Base-by-base conservation (phyloP, 2,797 vertebrate species). In the Decapterus maruadsi region DNA sequence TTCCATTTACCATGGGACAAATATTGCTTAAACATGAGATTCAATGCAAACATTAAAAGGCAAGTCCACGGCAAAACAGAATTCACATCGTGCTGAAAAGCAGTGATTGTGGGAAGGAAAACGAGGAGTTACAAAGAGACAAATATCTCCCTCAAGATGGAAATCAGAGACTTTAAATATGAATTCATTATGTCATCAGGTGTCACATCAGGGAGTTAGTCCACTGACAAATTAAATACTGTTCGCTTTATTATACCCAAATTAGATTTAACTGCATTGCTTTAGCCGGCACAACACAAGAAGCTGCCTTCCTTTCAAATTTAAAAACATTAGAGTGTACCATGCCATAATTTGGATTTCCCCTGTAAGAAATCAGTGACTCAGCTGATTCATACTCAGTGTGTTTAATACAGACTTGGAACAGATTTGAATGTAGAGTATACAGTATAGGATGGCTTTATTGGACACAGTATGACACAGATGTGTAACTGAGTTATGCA, bases 1-100 rank as follows among this genome's bases (percentile, higher is more conserved):
- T 91, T 92, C 81, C 89, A 80, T 92, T 87, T 87, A 88, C 80
- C 77, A 80, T 36, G 60, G 56, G 79, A 90, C 82, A 87, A 90
- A 86, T 77, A 77, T 75, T 76, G 76, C 84, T 83, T 72, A 86
- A 86, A 87, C 73, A 60, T 45, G 50, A 66, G 51, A 65, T 34
- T 72, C 29, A 66, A 68, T 78, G 63, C 75, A 72, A 72, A 78
- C 56, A 73, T 78, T 71, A 66, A 72, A 72, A 65, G 26, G 14
- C 53, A 77, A 73, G 60, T 54, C 65, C 64, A 75, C 45, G 50
- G 56, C 61, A 57, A 80, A 81, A 68, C n/a, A 4, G 45, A 71
- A 77, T 77, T 67, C 10, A 63, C 3, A 50, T 56, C 9, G 31
- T 42, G 29, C 2, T 13, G 20, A 53, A 63, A 45, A 31, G 12